Evolutionary conservation across 2,113 vertebrate species (phyloP), one percentile per base, ranked within the genome.

Genomic region (Megaptera novaeangliae): DNA sequence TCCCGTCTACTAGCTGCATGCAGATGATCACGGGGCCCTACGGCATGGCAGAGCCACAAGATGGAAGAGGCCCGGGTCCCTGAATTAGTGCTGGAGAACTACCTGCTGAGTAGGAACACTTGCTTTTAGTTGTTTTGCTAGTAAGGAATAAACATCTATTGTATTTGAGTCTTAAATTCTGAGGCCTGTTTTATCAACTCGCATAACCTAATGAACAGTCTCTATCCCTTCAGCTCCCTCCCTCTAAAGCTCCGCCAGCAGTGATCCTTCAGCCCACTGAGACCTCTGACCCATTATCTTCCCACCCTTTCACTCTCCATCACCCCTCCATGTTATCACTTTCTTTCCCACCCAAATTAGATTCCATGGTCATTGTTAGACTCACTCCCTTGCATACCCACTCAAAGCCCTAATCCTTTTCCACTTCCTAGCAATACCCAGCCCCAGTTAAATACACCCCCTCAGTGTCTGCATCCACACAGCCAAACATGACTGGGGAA

Each of bases 131-230:
- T 55, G 44, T 82, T 41, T 25, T 13, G 6, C 29, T 27, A 29
- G 21, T 29, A 25, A 44, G 71, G 57, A 81, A 96, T 52, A 80
- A 84, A 36, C 27, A 72, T n/a, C 20, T 36, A 4, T 20, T 55
- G 57, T 55, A 74, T 44, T 31, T 57, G 83, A 57, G 36, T 0
- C 61, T 94, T 86, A 1, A 13, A 39, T 66, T n/a, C 41, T 27
- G 34, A 83, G n/a, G 8, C 7, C 31, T 34, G 55, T 44, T 93
- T 83, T n/a, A 15, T 44, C 15, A 9, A 5, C 39, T 6, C 9
- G 52, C 17, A n/a, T 12, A n/a, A 8, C 82, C 17, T 29, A 3
- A 6, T 0, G 9, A 39, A 0, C 7, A 15, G 36, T 29, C 23
- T 25, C 20, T 34, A 8, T 25, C 3, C 9, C 41, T 12, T 18